phyloP scores from a whole-genome alignment of 2,888 invertebrate species.

The Malacosoma neustria region DNA sequence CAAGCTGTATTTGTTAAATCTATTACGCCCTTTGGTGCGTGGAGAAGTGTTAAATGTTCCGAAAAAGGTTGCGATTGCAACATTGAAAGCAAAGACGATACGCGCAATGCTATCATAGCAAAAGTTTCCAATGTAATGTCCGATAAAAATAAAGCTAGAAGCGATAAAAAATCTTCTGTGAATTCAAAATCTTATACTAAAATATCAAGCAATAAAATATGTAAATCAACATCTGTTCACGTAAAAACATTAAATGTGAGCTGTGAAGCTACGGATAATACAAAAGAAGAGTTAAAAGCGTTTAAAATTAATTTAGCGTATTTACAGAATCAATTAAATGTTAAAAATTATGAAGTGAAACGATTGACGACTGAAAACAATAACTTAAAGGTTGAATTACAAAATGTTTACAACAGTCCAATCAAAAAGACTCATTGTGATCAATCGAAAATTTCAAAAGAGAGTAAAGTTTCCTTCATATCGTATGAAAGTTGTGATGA shows the following conservation, averaged over 20 bases:
- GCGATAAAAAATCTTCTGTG: not conserved
- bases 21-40: conserved; percentile 16
- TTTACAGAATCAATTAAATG: conserved; percentile 29
- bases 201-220: conserved; percentile 17
- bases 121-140: not conserved
- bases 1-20: conserved; percentile 41
- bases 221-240: conserved; percentile 25
- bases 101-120: not conserved
- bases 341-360: conserved; percentile 39
- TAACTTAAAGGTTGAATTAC: conserved; percentile 39
- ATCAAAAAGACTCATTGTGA: conserved; percentile 18
- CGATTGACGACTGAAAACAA: conserved; percentile 39
- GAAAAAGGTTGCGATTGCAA: not conserved
- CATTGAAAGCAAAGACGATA: not conserved
- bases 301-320: conserved; percentile 27
- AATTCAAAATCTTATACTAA: not conserved
- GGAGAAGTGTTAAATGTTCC: conserved; percentile 8
- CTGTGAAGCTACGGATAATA: conserved; percentile 25
- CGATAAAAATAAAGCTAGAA: not conserved
- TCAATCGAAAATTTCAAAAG: conserved; percentile 9
- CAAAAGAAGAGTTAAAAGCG: conserved; percentile 19
- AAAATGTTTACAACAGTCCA: conserved; percentile 27
- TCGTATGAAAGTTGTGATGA: conserved; percentile 34
- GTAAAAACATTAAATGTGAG: conserved; percentile 25
- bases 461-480: conserved; percentile 13